Percentiles rank a stretch among this genome's conserved stretches.
These are phyloP conservation scores for Oryctes rhinoceros DNA, from an alignment of 1,140 invertebrate species.

Conservation along the genomic window DNA sequence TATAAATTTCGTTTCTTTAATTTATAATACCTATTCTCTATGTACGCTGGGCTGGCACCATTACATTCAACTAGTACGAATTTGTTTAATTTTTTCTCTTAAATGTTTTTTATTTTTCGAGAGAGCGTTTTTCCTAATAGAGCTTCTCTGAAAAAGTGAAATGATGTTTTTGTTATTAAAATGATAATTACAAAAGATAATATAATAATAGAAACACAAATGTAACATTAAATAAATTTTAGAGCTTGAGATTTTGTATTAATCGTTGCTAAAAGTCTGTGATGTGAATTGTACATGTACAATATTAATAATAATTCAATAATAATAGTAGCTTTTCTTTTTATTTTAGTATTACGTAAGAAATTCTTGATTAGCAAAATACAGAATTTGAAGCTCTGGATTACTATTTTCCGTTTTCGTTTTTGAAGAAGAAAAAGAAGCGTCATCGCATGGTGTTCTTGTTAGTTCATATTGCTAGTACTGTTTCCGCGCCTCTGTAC, in stretches of 20 bases:
- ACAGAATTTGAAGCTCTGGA: conserved; percentile 47
- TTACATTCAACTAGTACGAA: conserved; percentile 6
- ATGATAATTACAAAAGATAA: background rate
- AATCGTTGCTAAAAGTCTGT: conserved; percentile 50
- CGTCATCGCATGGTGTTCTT: background rate
- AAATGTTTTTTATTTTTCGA: conserved; percentile 28
- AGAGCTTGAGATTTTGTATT: conserved; percentile 55
- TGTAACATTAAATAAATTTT: conserved; percentile 33
- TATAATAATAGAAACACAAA: background rate
- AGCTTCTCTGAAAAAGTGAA: conserved; percentile 1
- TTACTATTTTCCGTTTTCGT: background rate
- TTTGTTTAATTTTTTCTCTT: conserved; percentile 10
- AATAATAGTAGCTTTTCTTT: conserved; percentile 21
- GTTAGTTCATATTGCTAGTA: background rate
- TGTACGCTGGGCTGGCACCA: conserved; percentile 45
- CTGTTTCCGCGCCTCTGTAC: background rate
- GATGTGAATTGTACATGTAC: conserved; percentile 54
- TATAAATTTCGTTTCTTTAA: conserved; percentile 33
- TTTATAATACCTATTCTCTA: conserved; percentile 20
- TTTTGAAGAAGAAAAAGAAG: background rate
- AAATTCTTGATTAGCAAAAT: conserved; percentile 45
- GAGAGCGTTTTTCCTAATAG: background rate
- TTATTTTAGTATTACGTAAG: conserved; percentile 37
- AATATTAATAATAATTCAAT: conserved; percentile 46
- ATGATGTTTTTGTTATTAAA: background rate